A percentile compares a stretch with the other conserved stretches of the same genome.
These are phyloP conservation scores for Enteromius afrohamiltoni DNA, from an alignment of 2,797 vertebrate genomes.

Conservation along the genomic window DNA sequence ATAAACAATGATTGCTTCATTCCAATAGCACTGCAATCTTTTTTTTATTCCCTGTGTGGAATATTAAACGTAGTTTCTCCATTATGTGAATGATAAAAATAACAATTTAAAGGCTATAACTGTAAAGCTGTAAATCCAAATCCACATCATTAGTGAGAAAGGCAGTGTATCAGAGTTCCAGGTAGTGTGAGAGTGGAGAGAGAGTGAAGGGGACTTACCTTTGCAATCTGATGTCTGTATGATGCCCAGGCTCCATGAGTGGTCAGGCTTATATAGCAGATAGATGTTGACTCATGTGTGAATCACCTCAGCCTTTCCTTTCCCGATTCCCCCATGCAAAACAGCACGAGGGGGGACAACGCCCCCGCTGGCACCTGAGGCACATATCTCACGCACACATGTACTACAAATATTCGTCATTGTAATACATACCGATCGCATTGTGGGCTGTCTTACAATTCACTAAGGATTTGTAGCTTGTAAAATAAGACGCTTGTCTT, in stretches of 20 bases:
- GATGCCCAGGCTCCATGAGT: conserved; percentile 71
- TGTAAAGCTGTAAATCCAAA: neutral
- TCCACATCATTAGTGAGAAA: neutral
- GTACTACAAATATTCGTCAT: conserved; percentile 16
- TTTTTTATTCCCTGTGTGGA: neutral
- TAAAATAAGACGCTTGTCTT: conserved; percentile 12
- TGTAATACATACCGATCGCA: neutral
- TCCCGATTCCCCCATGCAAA: conserved; percentile 52
- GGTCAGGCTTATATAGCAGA: conserved; percentile 74
- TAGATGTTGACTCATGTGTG: conserved; percentile 82
- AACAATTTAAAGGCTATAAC: neutral
- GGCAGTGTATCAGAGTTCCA: neutral
- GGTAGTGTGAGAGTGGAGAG: conserved; percentile 31
- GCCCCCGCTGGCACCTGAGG: conserved; percentile 47
- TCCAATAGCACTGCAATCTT: conserved; percentile 3
- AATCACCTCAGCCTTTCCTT: conserved; percentile 73
- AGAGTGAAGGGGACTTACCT: conserved; percentile 72
- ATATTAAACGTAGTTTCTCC: conserved; percentile 60
- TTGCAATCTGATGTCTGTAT: conserved; percentile 64
- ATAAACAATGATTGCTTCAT: conserved; percentile 36
- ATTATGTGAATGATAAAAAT: neutral
- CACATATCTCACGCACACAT: conserved; percentile 31
- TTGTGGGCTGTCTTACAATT: neutral
- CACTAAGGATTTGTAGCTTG: neutral
- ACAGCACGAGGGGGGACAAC: conserved; percentile 27